Evolutionary conservation across 64 coral and sea anemone genomes (phyloP).

Genomic region (Stichodactyla mertensii): DNA sequence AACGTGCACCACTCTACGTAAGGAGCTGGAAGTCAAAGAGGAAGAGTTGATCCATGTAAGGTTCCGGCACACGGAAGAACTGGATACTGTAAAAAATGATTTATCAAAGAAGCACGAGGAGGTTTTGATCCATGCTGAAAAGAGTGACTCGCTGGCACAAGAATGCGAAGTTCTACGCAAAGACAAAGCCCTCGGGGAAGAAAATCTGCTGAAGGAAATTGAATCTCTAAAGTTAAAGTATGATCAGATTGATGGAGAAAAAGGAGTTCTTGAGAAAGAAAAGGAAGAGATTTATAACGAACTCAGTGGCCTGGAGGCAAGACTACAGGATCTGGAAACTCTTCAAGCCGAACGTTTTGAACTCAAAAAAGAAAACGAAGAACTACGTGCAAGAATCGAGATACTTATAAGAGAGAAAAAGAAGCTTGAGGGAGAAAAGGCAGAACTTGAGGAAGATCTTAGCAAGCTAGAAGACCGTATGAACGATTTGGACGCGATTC

Average conservation of each 20-base stretch:
- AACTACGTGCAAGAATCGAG: slow-evolving; percentile 36
- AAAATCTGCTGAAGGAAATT: slow-evolving; percentile 39
- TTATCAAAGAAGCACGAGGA: slow-evolving; percentile 9
- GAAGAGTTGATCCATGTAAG: slow-evolving; percentile 19
- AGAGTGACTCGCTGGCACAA: slow-evolving; percentile 15
- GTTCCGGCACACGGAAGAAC: neutral
- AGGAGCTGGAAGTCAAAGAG: neutral
- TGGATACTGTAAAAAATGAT: neutral
- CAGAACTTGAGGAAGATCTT: slow-evolving; percentile 9
- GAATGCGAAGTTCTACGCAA: slow-evolving; percentile 26
- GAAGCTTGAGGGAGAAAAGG: slow-evolving; percentile 28
- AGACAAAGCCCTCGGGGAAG: slow-evolving; percentile 30
- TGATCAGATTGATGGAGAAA: slow-evolving; percentile 50
- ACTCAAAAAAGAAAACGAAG: slow-evolving; percentile 48
- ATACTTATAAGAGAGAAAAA: slow-evolving; percentile 53
- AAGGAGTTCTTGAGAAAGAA: slow-evolving; percentile 43
- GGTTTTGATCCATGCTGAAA: neutral
- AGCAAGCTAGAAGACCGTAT: slow-evolving; percentile 31
- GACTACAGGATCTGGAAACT: slow-evolving; percentile 55
- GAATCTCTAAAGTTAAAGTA: slow-evolving; percentile 64
- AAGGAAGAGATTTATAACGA: slow-evolving; percentile 25
- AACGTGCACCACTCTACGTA: neutral
- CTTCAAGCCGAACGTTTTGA: slow-evolving; percentile 35
- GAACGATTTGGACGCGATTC: slow-evolving; percentile 24
- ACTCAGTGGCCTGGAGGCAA: slow-evolving; percentile 35